Conservation (phyloP, 2,888 invertebrate genomes). For the Trypoxylon attenuatum region DNA sequence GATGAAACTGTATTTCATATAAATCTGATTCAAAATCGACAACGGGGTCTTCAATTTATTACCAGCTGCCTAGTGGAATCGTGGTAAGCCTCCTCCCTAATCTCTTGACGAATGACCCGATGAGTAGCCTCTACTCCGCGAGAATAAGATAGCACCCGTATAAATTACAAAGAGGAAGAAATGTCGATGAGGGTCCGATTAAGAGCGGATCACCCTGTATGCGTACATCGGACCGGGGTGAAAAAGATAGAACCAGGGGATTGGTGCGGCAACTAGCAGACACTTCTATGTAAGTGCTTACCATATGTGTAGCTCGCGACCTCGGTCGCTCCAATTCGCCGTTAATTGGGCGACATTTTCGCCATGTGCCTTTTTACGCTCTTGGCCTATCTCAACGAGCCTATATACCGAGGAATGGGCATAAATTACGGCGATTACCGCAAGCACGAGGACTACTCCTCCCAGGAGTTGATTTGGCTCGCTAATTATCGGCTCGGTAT, state of each 20-base stretch:
- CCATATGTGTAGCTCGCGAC: slow-evolving; percentile 44
- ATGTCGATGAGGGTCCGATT: neutral
- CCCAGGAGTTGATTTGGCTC: slow-evolving; percentile 51
- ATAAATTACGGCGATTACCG: slow-evolving; percentile 71
- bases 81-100: too few relatives aligned
- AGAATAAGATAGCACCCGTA: neutral
- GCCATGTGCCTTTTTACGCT: slow-evolving; percentile 59
- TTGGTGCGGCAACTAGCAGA: too few relatives aligned
- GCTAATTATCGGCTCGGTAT: slow-evolving; percentile 68
- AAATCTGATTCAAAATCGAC: too few relatives aligned
- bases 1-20: too few relatives aligned
- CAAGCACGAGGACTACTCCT: slow-evolving; percentile 36
- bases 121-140: neutral
- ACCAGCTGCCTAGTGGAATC: too few relatives aligned
- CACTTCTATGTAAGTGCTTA: slow-evolving; percentile 15
- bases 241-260: slow-evolving; percentile 17
- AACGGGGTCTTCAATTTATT: too few relatives aligned
- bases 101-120: neutral
- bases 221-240: neutral
- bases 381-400: slow-evolving; percentile 59
- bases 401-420: slow-evolving; percentile 61
- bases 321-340: slow-evolving; percentile 66
- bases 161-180: neutral
- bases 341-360: slow-evolving; percentile 71
- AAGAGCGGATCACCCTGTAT: slow-evolving; percentile 29